Conservation (phyloP, 2,797 vertebrate genomes). For the Clarias platycephalus region DNA sequence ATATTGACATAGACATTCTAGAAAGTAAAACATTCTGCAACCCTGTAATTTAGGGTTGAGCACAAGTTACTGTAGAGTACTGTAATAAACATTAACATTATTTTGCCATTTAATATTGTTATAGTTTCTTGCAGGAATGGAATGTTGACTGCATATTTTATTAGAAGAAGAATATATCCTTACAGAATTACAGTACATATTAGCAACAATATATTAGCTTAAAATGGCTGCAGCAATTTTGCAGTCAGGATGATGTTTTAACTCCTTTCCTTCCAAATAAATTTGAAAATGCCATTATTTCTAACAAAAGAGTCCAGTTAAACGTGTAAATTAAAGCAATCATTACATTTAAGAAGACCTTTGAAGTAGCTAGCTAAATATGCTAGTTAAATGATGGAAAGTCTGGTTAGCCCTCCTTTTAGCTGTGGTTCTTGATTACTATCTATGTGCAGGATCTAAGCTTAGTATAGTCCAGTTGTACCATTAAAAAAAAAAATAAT, state of each 20-base stretch:
- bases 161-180: not conserved
- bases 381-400: not conserved
- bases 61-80: not conserved
- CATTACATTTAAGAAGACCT: not conserved
- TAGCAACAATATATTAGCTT: not conserved
- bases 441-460: not conserved
- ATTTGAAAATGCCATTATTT: not conserved
- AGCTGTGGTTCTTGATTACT: not conserved
- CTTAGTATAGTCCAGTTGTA: not conserved
- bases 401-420: not conserved
- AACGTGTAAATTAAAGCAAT: not conserved
- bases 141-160: not conserved
- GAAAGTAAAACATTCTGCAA: not conserved
- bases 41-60: not conserved
- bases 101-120: not conserved
- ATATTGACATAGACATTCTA: too few species aligned
- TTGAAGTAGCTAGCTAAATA: not conserved
- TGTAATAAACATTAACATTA: not conserved
- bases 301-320: not conserved
- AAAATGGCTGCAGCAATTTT: not conserved
- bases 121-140: not conserved
- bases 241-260: not conserved
- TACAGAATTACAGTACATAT: not conserved
- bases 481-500: not conserved
- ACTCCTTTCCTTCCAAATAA: not conserved